phyloP scores from a whole-genome alignment of 2,888 invertebrate genomes.

The Chouioia cunea region DNA sequence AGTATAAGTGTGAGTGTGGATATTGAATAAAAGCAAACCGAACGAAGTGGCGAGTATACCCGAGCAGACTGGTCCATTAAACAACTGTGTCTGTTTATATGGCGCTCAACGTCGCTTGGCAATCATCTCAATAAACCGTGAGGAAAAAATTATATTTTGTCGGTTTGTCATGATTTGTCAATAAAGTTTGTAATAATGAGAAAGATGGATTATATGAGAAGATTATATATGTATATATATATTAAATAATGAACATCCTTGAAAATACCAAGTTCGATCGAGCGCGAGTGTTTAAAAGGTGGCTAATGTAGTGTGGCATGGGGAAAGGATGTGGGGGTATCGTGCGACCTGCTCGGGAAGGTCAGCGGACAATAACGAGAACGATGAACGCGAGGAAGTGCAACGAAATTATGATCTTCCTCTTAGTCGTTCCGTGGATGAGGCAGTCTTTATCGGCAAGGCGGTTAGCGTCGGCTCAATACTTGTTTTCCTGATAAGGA shows the following conservation, averaged over 20 bases:
- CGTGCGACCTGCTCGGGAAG: constrained; percentile 19
- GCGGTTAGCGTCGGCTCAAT: constrained; percentile 60
- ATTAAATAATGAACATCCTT: no score
- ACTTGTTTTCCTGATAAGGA: constrained; percentile 54
- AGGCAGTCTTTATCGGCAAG: constrained; percentile 68
- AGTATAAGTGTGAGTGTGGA: not conserved
- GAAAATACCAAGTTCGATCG: no score
- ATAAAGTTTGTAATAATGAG: not conserved
- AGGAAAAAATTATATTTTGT: constrained; percentile 1
- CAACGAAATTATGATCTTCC: not conserved
- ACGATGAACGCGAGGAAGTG: constrained; percentile 12
- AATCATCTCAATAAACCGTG: no score
- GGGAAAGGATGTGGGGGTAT: no score
- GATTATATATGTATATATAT: no score
- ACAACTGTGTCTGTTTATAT: no score
- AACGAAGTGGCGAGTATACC: constrained; percentile 44
- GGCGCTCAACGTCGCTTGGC: no score
- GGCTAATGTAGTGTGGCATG: no score
- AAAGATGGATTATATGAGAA: not conserved
- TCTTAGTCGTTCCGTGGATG: constrained; percentile 46
- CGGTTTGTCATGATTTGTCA: constrained; percentile 6
- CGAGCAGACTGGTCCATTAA: constrained; percentile 38
- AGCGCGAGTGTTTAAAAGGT: no score
- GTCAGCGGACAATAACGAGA: constrained; percentile 31
- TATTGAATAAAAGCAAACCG: constrained; percentile 38